Evolutionary conservation across 2,888 invertebrate species (phyloP).

Genomic region (Empis livida): DNA sequence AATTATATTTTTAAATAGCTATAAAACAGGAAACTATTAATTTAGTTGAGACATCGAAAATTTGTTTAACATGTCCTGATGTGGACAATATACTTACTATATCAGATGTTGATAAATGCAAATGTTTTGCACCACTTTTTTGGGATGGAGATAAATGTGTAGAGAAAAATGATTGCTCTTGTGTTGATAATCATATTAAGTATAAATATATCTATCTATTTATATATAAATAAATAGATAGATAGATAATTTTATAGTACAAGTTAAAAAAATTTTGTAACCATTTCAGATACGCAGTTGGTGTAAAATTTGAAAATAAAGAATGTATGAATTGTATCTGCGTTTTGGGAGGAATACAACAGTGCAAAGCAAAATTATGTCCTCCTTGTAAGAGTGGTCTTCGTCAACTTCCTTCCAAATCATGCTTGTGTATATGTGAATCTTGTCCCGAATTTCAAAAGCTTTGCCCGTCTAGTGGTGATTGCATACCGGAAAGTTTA

Average conservation of each 20-base stretch:
- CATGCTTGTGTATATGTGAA: conserved; percentile 61
- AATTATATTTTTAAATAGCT: neutral
- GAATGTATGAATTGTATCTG: conserved; percentile 72
- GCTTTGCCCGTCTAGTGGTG: conserved; percentile 59
- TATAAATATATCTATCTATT: conserved; percentile 25
- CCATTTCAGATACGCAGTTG: conserved; percentile 53
- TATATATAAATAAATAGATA: neutral
- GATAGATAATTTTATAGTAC: neutral
- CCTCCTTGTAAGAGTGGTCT: conserved; percentile 46
- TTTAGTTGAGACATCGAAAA: neutral
- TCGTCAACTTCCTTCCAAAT: conserved; percentile 43
- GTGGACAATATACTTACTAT: conserved; percentile 26
- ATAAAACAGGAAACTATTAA: neutral
- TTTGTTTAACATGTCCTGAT: conserved; percentile 39
- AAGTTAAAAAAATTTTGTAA: conserved; percentile 25
- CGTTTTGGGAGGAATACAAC: conserved; percentile 55
- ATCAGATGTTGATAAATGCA: conserved; percentile 33
- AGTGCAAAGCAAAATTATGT: conserved; percentile 57
- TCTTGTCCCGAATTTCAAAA: conserved; percentile 52
- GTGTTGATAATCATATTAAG: conserved; percentile 53
- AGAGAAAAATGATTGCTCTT: conserved; percentile 59
- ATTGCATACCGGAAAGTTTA: conserved; percentile 51
- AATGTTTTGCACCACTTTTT: conserved; percentile 42
- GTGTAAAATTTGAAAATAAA: conserved; percentile 53
- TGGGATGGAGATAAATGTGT: conserved; percentile 69